Percentiles rank a stretch among this genome's conserved stretches.
Conservation (phyloP, 2,797 vertebrate genomes). For the Lithobates sylvaticus region DNA sequence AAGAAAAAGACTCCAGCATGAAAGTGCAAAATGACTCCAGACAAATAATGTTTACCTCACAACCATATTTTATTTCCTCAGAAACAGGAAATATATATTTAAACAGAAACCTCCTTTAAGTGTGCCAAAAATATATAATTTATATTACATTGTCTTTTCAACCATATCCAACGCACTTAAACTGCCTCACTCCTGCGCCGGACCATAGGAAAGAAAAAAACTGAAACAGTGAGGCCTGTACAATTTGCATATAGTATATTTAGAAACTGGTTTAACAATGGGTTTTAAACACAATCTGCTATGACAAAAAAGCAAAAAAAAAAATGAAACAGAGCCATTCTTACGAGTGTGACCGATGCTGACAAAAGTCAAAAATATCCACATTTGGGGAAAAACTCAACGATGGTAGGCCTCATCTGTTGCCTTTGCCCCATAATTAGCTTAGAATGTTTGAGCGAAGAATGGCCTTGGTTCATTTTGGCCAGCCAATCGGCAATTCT, state of each 20-base stretch:
- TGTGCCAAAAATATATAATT: conserved; percentile 59
- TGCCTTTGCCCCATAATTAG: neutral
- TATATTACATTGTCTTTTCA: conserved; percentile 34
- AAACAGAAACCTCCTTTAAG: conserved; percentile 35
- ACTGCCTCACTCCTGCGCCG: neutral
- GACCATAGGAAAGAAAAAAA: neutral
- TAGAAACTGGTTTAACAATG: conserved; percentile 6
- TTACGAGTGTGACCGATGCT: neutral
- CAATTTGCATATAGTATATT: conserved; percentile 10
- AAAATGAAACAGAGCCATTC: neutral
- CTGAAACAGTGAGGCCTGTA: conserved; percentile 5
- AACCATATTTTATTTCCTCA: conserved; percentile 55
- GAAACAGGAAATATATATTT: conserved; percentile 46
- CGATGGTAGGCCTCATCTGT: neutral
- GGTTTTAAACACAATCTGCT: conserved; percentile 16
- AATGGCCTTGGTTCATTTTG: too few relatives aligned
- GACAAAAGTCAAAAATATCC: neutral
- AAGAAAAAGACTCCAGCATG: too few relatives aligned
- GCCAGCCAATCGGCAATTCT: too few relatives aligned
- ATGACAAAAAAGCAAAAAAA: conserved; percentile 9
- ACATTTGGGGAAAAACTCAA: neutral
- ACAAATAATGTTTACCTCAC: conserved; percentile 24
- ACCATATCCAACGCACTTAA: conserved; percentile 17
- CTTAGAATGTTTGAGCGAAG: too few relatives aligned
- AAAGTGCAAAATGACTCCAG: neutral